Evolutionary conservation across 2,888 invertebrate genomes (phyloP).

Genomic region (Galeopsomyia nigrocyanea): DNA sequence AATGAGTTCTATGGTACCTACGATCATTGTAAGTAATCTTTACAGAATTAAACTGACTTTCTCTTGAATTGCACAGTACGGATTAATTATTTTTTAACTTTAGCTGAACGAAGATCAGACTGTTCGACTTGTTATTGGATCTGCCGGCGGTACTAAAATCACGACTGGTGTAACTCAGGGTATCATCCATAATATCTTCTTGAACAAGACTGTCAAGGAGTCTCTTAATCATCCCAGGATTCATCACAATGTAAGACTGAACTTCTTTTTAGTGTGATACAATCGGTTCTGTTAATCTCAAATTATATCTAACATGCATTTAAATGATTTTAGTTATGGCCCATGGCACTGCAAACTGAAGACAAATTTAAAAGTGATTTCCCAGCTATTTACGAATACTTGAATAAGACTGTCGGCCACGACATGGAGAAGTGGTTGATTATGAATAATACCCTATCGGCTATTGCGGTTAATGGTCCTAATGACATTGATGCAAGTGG

Average conservation of each 20-base stretch:
- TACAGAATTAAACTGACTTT: background rate
- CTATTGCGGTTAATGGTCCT: background rate
- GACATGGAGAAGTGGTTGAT: background rate
- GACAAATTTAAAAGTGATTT: conserved; percentile 6
- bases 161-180: conserved; percentile 79
- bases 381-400: conserved; percentile 2
- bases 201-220: conserved; percentile 8
- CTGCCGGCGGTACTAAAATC: conserved; percentile 92
- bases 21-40: conserved; percentile 55
- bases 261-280: no score
- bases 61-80: no score
- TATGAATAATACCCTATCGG: conserved; percentile 5
- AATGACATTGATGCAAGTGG: conserved; percentile 18
- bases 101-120: conserved; percentile 20
- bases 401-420: conserved; percentile 15
- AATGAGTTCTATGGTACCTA: conserved; percentile 92
- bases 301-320: background rate
- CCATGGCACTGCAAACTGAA: conserved; percentile 25
- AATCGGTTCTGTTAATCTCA: no score
- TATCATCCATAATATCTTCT: conserved; percentile 22
- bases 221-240: conserved; percentile 24
- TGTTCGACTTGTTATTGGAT: conserved; percentile 78
- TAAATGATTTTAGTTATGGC: conserved; percentile 17
- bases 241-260: conserved; percentile 36
- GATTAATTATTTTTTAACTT: background rate